Conservation (phyloP, 2,888 invertebrate species). For the Tillus elongatus region DNA sequence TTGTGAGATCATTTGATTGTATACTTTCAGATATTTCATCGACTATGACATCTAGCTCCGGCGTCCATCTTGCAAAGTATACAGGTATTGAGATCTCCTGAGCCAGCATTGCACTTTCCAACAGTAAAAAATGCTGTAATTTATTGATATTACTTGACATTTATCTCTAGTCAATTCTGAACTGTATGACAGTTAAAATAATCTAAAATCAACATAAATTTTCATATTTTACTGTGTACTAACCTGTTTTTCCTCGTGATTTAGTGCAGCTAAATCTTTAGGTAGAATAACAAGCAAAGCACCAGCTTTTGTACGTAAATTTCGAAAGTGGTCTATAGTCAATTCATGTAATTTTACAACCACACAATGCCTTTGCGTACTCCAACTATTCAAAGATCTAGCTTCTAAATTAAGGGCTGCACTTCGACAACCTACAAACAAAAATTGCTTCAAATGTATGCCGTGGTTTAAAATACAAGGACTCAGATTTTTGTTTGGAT, state of each 20-base stretch:
- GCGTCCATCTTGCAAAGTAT: constrained; percentile 73
- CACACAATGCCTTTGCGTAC: constrained; percentile 82
- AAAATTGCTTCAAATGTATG: constrained; percentile 4
- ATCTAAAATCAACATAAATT: too few species aligned
- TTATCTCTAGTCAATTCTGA: too few species aligned
- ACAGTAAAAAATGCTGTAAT: constrained; percentile 57
- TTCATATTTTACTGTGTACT: too few species aligned
- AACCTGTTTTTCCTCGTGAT: constrained; percentile 62
- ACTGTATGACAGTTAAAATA: too few species aligned
- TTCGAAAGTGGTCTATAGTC: constrained; percentile 66
- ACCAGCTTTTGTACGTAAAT: constrained; percentile 71
- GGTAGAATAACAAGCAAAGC: constrained; percentile 81
- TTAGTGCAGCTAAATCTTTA: constrained; percentile 55
- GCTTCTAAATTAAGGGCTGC: constrained; percentile 83
- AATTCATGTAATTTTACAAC: constrained; percentile 73
- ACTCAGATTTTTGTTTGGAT: too few species aligned
- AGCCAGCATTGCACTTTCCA: constrained; percentile 75
- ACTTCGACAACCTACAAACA: constrained; percentile 66
- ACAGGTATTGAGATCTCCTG: constrained; percentile 78
- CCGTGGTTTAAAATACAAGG: too few species aligned
- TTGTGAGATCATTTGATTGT: constrained; percentile 59
- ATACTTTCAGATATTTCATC: constrained; percentile 63
- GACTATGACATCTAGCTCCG: constrained; percentile 65
- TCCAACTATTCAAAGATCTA: constrained; percentile 73
- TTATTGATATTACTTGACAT: constrained; percentile 21